Base-by-base conservation (phyloP, 2,888 invertebrate species). In the Operophtera brumata region DNA sequence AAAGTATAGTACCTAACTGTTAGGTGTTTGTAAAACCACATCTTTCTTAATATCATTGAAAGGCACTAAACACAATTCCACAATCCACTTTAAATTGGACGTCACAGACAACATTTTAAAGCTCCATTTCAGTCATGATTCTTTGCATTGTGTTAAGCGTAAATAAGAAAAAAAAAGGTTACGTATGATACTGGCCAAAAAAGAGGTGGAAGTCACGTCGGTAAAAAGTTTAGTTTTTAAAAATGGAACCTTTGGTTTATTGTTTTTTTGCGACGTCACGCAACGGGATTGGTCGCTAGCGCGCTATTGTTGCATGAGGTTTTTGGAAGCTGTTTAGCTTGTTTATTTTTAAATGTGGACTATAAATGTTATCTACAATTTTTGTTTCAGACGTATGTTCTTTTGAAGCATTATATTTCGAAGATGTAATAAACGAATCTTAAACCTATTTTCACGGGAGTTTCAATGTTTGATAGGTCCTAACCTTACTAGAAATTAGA, bases 101-200 rank as follows among this genome's bases (percentile, higher is more conserved):
- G 71, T 79, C 75, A 75, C 75, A 70, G 72, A 70, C 67, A 11
- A 66, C 65, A 66, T 78, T 82, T 82, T 82, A 70, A 64, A 44
- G 48, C 62, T 72, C 73, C 79, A 82, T 81, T 79, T 79, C 77
- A 82, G 86, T 83, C 87, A 85, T 86, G 82, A 83, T 84, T 72
- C 79, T 75, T 69, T 72, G 80, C 80, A 84, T 84, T 85, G 87
- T 86, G 68, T 76, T 71, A 63, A 67, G 73, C 75, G 81, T 80
- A 82, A 83, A 84, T 80, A 65, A 61, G 65, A 69, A 75, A 78
- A 81, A 78, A 78, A 76, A 69, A 45, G 14, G 32, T 59, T 61
- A 64, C 62, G 57, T 59, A 63, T 61, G 69, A 71, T 67, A 71
- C 71, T 67, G 67, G 66, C 64, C 66, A 66, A 78, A 76, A 73